Percentiles rank a stretch among this genome's conserved stretches.
Conservation (phyloP, 2,797 vertebrate species). For the Streptopelia turtur region DNA sequence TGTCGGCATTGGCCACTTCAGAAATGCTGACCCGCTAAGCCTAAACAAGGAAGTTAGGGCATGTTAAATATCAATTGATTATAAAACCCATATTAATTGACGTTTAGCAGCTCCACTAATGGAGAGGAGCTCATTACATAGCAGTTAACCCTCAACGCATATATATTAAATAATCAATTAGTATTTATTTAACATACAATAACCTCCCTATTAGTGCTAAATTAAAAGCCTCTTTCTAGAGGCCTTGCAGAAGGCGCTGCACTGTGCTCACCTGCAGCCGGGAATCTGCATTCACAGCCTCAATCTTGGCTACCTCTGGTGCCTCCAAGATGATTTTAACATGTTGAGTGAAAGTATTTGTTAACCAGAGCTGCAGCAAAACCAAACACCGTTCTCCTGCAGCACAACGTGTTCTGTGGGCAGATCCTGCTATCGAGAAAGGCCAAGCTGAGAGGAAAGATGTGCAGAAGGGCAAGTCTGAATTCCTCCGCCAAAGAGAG, state of each 20-base stretch:
- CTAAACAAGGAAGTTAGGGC: slow-evolving; percentile 25
- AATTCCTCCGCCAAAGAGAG: neutral
- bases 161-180: slow-evolving; percentile 77
- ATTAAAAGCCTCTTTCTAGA: slow-evolving; percentile 60
- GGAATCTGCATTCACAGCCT: neutral
- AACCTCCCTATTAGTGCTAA: slow-evolving; percentile 62
- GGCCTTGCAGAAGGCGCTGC: neutral
- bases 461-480: neutral
- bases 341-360: neutral
- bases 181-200: slow-evolving; percentile 77
- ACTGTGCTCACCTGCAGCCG: slow-evolving; percentile 6
- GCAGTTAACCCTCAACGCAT: slow-evolving; percentile 69
- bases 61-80: slow-evolving; percentile 72
- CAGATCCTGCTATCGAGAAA: neutral
- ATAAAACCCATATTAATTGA: slow-evolving; percentile 71
- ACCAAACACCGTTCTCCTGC: neutral
- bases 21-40: slow-evolving; percentile 43
- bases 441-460: neutral
- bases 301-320: neutral
- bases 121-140: slow-evolving; percentile 67
- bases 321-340: neutral
- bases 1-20: slow-evolving; percentile 3
- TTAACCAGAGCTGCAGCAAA: neutral
- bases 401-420: neutral
- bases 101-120: slow-evolving; percentile 58